These are phyloP conservation scores for Carduelis carduelis DNA, from an alignment of 2,797 vertebrate genomes.

Conservation along the genomic window DNA sequence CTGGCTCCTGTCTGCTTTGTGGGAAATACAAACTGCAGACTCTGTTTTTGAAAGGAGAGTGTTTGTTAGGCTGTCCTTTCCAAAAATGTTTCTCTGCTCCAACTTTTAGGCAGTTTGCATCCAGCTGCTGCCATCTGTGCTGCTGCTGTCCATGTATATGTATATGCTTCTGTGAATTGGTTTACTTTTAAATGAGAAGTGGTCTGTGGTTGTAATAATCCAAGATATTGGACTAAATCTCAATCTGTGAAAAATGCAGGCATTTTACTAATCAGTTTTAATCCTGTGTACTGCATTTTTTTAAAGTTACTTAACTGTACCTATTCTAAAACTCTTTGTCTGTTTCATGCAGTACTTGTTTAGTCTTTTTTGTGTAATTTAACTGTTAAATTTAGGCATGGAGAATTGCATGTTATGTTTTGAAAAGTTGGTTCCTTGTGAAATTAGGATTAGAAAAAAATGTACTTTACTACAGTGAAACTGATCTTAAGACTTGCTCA, in stretches of 20 bases:
- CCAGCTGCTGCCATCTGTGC: slow-evolving; percentile 22
- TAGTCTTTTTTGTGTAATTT: slow-evolving; percentile 63
- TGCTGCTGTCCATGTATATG: slow-evolving; percentile 16
- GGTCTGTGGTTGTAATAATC: not conserved
- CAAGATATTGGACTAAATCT: slow-evolving; percentile 1
- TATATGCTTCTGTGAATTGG: slow-evolving; percentile 25
- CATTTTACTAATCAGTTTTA: slow-evolving; percentile 47
- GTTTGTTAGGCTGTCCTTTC: not conserved
- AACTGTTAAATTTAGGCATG: slow-evolving; percentile 50
- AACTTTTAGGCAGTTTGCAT: slow-evolving; percentile 8
- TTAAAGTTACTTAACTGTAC: slow-evolving; percentile 20
- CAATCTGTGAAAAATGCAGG: slow-evolving; percentile 60
- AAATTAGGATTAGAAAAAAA: slow-evolving; percentile 54
- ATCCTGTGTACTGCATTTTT: slow-evolving; percentile 5
- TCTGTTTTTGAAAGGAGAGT: not conserved
- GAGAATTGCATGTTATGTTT: slow-evolving; percentile 67
- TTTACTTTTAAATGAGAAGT: slow-evolving; percentile 10
- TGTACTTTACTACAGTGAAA: slow-evolving; percentile 69
- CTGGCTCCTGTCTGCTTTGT: not conserved
- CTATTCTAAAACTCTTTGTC: slow-evolving; percentile 56
- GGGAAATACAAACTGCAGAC: not conserved
- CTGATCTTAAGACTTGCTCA: slow-evolving; percentile 52
- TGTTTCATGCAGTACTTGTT: slow-evolving; percentile 76
- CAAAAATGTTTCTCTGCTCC: not conserved
- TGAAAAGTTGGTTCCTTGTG: slow-evolving; percentile 39